Conservation (phyloP, 2,888 invertebrate genomes). For the Crepidodera aurea region DNA sequence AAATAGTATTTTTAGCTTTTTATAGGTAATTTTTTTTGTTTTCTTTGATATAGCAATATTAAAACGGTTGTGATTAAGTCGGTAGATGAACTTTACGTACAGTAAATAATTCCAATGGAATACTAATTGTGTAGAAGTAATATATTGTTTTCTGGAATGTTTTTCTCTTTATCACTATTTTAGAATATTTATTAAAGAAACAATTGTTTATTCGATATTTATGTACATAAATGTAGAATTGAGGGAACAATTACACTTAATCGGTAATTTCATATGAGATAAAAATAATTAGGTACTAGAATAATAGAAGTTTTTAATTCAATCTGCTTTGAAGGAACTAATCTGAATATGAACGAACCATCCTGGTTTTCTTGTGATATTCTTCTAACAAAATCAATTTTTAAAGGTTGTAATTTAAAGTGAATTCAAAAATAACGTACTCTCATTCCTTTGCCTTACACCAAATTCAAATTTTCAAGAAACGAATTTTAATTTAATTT, state of each 20-base stretch:
- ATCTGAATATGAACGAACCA: background rate
- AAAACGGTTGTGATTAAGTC: conserved; percentile 19
- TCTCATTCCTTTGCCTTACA: no score
- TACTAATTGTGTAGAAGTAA: background rate
- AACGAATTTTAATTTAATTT: no score
- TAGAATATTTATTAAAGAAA: background rate
- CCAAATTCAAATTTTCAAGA: no score
- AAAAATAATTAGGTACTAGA: background rate
- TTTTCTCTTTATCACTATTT: conserved; percentile 4
- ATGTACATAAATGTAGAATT: conserved; percentile 16
- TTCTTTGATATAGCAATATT: conserved; percentile 21
- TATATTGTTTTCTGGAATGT: background rate
- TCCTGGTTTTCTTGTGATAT: no score
- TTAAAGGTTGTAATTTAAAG: no score
- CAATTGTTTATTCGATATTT: background rate
- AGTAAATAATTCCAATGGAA: conserved; percentile 8
- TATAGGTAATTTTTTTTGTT: background rate
- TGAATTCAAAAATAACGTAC: no score
- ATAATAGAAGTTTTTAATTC: background rate
- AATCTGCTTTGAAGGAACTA: background rate
- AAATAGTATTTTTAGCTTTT: background rate
- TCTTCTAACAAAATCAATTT: no score
- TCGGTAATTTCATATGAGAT: background rate
- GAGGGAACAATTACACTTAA: conserved; percentile 27
- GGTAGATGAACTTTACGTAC: background rate